Conservation (phyloP, 2,797 vertebrate genomes). For the Meda fulgida region DNA sequence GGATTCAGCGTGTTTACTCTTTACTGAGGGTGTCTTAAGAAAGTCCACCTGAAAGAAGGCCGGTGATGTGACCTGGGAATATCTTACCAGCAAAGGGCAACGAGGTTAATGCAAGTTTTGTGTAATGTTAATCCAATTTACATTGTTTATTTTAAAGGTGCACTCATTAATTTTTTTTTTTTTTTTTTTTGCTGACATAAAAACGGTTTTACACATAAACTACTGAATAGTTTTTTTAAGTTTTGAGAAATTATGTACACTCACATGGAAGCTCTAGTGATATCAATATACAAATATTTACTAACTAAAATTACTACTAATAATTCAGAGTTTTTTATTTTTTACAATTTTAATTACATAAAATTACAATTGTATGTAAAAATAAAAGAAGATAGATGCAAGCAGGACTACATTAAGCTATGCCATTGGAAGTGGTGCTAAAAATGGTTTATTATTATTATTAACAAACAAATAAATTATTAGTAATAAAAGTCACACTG, state of each 20-base stretch:
- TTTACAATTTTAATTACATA: too few relatives aligned
- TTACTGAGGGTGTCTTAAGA: neutral
- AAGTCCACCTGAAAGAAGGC: neutral
- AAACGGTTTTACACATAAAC: too few relatives aligned
- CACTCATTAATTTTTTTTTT: too few relatives aligned
- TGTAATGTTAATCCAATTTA: neutral
- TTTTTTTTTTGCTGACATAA: neutral
- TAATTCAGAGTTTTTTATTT: too few relatives aligned
- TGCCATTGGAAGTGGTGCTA: neutral
- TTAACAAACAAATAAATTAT: neutral
- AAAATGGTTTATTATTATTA: neutral
- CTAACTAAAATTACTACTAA: too few relatives aligned
- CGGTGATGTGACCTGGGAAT: too few relatives aligned
- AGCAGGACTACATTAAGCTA: neutral
- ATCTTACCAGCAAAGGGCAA: neutral
- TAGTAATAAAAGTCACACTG: neutral
- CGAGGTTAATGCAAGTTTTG: neutral
- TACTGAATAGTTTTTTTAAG: neutral
- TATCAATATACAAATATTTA: neutral
- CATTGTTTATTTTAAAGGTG: neutral
- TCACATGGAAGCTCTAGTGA: neutral
- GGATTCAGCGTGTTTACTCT: neutral
- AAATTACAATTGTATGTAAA: too few relatives aligned
- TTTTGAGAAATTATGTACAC: neutral
- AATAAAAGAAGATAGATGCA: neutral